Evolutionary conservation across 1,140 invertebrate genomes (phyloP).

Genomic region (Cotesia vestalis): DNA sequence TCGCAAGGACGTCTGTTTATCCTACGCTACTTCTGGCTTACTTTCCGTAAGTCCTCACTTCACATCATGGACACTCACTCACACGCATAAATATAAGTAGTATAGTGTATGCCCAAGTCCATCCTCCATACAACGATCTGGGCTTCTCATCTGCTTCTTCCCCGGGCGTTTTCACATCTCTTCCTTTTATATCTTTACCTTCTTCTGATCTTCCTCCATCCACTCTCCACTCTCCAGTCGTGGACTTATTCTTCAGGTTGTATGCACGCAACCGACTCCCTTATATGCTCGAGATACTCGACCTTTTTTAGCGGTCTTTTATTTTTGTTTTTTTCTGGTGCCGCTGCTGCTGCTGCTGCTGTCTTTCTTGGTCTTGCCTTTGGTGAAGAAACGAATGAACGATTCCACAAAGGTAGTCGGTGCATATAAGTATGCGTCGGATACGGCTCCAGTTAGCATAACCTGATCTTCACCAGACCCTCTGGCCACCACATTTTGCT

Average conservation of each 20-base stretch:
- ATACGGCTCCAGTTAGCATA: constrained; percentile 58
- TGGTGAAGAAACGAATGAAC: constrained; percentile 24
- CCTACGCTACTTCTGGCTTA: background rate
- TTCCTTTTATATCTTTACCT: background rate
- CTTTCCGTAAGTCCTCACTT: constrained; percentile 10
- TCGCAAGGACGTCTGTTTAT: constrained; percentile 19
- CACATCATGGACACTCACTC: background rate
- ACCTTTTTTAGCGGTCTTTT: background rate
- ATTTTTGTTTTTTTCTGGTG: background rate
- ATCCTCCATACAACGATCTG: background rate
- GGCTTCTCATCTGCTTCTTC: constrained; percentile 2
- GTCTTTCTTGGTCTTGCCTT: constrained; percentile 29
- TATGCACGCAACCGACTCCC: constrained; percentile 33
- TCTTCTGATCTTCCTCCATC: background rate
- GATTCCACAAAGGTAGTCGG: constrained; percentile 44
- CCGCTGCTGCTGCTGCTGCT: background rate
- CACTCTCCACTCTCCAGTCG: background rate
- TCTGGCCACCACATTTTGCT: constrained; percentile 41
- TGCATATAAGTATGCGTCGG: constrained; percentile 37
- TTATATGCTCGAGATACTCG: constrained; percentile 32
- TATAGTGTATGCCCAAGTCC: no score
- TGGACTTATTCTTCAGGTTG: background rate
- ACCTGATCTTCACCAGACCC: constrained; percentile 55
- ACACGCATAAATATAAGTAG: background rate
- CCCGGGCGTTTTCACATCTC: background rate